Evolutionary conservation across 2,113 vertebrate genomes (phyloP).

Genomic region (Xiphorhynchus elegans): DNA sequence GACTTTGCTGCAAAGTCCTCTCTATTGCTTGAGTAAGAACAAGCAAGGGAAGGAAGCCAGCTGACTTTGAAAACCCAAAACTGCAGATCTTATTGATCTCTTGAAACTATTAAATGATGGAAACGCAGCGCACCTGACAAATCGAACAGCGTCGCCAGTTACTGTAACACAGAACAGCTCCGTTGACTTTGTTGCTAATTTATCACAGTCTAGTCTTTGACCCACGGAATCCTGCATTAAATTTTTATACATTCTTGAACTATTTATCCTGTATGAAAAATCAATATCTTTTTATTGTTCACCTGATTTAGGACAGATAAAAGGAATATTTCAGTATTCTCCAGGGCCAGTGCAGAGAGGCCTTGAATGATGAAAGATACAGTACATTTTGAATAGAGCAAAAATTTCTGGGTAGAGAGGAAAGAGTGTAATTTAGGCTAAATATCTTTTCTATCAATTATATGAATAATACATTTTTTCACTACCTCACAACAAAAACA

Average conservation of each 20-base stretch:
- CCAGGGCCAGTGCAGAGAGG: not conserved
- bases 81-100: not conserved
- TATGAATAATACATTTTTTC: constrained; percentile 27
- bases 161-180: not conserved
- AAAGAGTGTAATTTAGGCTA: not conserved
- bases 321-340: constrained; percentile 19
- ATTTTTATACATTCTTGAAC: not conserved
- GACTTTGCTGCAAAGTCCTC: not conserved
- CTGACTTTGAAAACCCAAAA: constrained; percentile 9
- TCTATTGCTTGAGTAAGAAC: not conserved
- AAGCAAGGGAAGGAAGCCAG: not conserved
- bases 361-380: not conserved
- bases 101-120: not conserved
- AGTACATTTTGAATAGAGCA: constrained; percentile 1
- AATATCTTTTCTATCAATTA: constrained; percentile 4
- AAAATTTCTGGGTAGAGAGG: not conserved
- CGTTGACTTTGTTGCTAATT: not conserved
- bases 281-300: constrained; percentile 19
- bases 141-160: not conserved
- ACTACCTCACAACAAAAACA: not conserved
- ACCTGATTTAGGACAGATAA: constrained; percentile 18
- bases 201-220: not conserved
- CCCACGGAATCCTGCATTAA: constrained; percentile 2
- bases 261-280: constrained; percentile 19
- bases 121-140: not conserved